phyloP scores from a whole-genome alignment of 64 coral and sea anemone genomes.

The Trachythela sp. region DNA sequence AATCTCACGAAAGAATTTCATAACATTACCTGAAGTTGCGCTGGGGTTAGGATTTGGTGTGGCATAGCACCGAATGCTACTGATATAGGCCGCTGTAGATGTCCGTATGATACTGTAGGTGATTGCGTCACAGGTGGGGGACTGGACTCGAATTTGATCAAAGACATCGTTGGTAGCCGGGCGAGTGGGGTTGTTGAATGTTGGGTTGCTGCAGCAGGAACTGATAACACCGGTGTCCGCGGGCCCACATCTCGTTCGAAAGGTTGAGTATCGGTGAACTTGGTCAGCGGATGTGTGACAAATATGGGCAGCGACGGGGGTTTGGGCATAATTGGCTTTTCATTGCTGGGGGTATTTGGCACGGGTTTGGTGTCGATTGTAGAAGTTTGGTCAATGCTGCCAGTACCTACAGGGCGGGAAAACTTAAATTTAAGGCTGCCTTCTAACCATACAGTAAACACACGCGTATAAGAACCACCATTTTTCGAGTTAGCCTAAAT shows the following conservation, averaged over 20 bases:
- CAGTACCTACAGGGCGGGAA: background rate
- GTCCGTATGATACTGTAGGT: background rate
- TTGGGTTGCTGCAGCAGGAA: background rate
- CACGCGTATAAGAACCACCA: too few species aligned
- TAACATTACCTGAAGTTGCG: background rate
- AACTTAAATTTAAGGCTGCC: background rate
- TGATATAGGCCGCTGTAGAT: background rate
- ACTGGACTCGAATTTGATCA: constrained; percentile 4
- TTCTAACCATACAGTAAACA: too few species aligned
- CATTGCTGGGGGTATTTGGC: background rate
- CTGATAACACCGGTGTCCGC: background rate
- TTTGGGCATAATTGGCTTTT: background rate
- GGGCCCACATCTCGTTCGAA: background rate
- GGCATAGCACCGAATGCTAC: constrained; percentile 4
- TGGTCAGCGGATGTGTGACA: background rate
- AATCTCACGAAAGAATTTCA: too few species aligned
- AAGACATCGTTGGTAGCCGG: background rate
- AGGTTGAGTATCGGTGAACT: background rate
- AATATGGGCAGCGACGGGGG: background rate
- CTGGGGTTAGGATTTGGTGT: constrained; percentile 1
- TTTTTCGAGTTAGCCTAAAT: too few species aligned
- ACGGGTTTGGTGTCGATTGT: background rate
- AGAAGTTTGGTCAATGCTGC: background rate
- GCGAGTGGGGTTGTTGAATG: background rate
- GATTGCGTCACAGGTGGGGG: background rate